A percentile compares a stretch with the other conserved stretches of the same genome.
These are phyloP conservation scores for Orbicella faveolata DNA, from an alignment of 64 coral and sea anemone genomes.

Conservation along the genomic window DNA sequence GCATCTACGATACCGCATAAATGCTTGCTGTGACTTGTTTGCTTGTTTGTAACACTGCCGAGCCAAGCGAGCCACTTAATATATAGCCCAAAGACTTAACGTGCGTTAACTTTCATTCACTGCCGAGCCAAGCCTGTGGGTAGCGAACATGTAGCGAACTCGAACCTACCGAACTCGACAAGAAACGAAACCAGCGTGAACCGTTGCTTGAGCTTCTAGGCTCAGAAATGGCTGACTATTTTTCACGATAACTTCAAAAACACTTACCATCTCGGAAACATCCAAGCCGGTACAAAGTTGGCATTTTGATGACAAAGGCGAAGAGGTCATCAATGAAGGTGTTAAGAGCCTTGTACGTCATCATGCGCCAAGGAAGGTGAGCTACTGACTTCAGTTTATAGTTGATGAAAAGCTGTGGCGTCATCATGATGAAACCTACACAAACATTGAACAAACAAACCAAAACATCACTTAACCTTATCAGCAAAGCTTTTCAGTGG, in stretches of 20 bases:
- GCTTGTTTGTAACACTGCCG: too few species aligned
- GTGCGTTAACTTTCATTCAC: too few species aligned
- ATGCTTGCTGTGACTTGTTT: too few species aligned
- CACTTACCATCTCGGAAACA: slow-evolving; percentile 96
- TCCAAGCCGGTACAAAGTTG: slow-evolving; percentile 91
- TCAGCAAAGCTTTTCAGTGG: too few species aligned
- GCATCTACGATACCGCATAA: too few species aligned
- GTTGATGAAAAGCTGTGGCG: slow-evolving; percentile 95
- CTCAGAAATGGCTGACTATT: not conserved
- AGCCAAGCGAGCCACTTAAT: too few species aligned
- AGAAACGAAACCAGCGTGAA: too few species aligned
- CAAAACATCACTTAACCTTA: too few species aligned
- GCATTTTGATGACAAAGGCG: slow-evolving; percentile 99
- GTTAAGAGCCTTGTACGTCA: slow-evolving; percentile 98
- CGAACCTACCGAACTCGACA: too few species aligned
- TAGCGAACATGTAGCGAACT: too few species aligned
- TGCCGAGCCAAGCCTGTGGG: too few species aligned
- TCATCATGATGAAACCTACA: slow-evolving; percentile 97
- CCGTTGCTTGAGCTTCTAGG: not conserved
- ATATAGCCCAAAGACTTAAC: too few species aligned
- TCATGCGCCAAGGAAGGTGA: slow-evolving; percentile 97
- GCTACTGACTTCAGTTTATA: slow-evolving; percentile 98
- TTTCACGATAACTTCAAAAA: not conserved
- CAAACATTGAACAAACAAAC: not conserved
- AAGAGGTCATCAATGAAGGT: slow-evolving; percentile 99